phyloP scores from a whole-genome alignment of 2,888 invertebrate species.

The Lepidochrysops patricia region DNA sequence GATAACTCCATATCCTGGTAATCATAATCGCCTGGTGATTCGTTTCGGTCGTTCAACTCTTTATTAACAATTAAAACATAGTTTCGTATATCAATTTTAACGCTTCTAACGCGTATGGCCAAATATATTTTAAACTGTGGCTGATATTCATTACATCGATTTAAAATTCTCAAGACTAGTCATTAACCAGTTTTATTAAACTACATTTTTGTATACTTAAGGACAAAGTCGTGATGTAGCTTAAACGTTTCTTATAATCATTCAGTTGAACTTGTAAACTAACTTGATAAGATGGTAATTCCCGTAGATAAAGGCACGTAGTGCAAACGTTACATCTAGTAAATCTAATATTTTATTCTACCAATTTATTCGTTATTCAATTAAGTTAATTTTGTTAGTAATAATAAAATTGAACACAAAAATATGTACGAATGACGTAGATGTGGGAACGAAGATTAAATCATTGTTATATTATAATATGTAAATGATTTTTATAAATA shows the following conservation, averaged over 20 bases:
- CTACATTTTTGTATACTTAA: background rate
- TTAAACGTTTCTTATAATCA: background rate
- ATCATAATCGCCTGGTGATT: constrained; percentile 11
- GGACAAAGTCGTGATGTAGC: background rate
- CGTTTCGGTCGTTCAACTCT: constrained; percentile 10
- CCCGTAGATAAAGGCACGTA: background rate
- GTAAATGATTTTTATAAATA: background rate
- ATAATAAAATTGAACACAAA: background rate
- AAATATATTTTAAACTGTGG: background rate
- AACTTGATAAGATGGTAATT: background rate
- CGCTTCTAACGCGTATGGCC: background rate
- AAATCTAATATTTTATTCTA: background rate
- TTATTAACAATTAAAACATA: constrained; percentile 10
- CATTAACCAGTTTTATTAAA: background rate
- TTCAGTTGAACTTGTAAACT: background rate
- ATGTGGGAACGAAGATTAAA: background rate
- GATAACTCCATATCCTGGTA: constrained; percentile 12
- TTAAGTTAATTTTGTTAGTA: background rate
- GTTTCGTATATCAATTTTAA: constrained; percentile 4
- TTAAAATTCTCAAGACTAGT: background rate
- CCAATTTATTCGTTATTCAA: background rate
- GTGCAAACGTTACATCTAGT: background rate
- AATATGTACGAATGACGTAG: background rate
- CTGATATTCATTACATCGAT: background rate
- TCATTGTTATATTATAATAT: constrained; percentile 2